These are phyloP conservation scores for Taenaris catops DNA, from an alignment of 2,888 invertebrate genomes.

Conservation along the genomic window DNA sequence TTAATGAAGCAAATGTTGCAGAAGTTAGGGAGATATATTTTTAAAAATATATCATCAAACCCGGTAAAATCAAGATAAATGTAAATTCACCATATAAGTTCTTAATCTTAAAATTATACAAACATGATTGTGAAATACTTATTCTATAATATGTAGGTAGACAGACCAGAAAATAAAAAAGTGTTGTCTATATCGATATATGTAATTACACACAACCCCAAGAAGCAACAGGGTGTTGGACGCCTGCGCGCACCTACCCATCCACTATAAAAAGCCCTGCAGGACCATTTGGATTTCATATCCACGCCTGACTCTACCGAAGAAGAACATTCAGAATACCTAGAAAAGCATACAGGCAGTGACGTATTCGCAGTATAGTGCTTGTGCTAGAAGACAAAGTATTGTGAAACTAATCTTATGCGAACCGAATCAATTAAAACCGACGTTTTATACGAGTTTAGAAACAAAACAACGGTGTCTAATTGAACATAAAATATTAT, in stretches of 20 bases:
- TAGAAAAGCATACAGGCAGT: too few species aligned
- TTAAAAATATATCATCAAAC: too few species aligned
- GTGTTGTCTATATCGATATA: conserved; percentile 38
- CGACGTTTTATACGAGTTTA: conserved; percentile 38
- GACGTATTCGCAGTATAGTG: too few species aligned
- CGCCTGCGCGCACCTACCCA: conserved; percentile 71
- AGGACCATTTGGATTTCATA: conserved; percentile 50
- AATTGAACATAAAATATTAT: conserved; percentile 45
- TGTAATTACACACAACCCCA: conserved; percentile 34
- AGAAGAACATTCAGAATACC: too few species aligned
- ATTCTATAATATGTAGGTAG: too few species aligned
- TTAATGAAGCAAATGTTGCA: too few species aligned
- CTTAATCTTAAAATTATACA: too few species aligned
- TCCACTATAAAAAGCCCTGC: conserved; percentile 48
- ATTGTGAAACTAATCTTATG: conserved; percentile 45
- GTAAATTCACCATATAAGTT: too few species aligned
- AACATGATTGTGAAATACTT: too few species aligned
- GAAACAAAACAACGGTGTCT: conserved; percentile 41
- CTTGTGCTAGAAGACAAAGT: too few species aligned
- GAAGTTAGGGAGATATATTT: too few species aligned
- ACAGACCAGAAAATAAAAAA: conserved; percentile 1
- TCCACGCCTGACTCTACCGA: conserved; percentile 46
- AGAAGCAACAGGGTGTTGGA: conserved; percentile 77
- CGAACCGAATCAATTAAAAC: conserved; percentile 39
- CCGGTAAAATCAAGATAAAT: too few species aligned